Evolutionary conservation across 2,113 vertebrate genomes (phyloP).

Genomic region (Natator depressus): DNA sequence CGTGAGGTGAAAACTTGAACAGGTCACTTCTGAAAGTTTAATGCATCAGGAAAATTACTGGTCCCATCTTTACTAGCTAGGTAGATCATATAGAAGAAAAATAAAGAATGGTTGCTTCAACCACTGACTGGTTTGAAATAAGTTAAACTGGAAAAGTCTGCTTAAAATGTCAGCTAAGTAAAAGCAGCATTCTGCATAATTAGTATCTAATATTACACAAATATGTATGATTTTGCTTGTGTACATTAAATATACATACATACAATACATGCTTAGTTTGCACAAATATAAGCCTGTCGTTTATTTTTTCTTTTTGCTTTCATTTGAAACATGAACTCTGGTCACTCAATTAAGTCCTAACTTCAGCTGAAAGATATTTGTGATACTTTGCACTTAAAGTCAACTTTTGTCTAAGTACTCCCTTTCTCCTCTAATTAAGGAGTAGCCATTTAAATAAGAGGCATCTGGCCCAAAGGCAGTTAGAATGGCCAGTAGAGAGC

Average conservation of each 20-base stretch:
- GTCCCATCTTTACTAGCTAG: neutral
- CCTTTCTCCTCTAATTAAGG: neutral
- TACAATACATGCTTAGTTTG: neutral
- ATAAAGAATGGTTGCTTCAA: neutral
- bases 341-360: neutral
- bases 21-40: slow-evolving; percentile 7
- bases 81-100: neutral
- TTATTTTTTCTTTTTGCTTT: neutral
- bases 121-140: neutral
- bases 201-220: neutral
- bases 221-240: neutral
- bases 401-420: neutral
- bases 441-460: neutral
- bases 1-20: neutral
- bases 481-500: accelerated
- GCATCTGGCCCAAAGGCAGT: neutral
- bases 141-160: neutral
- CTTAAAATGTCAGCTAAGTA: neutral
- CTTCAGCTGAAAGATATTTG: neutral
- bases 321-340: neutral
- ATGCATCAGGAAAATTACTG: slow-evolving; percentile 1
- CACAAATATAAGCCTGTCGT: neutral
- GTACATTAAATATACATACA: neutral
- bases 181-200: slow-evolving; percentile 10
- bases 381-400: neutral